Conservation (phyloP, 2,888 invertebrate species). For the Teleiodes luculella region DNA sequence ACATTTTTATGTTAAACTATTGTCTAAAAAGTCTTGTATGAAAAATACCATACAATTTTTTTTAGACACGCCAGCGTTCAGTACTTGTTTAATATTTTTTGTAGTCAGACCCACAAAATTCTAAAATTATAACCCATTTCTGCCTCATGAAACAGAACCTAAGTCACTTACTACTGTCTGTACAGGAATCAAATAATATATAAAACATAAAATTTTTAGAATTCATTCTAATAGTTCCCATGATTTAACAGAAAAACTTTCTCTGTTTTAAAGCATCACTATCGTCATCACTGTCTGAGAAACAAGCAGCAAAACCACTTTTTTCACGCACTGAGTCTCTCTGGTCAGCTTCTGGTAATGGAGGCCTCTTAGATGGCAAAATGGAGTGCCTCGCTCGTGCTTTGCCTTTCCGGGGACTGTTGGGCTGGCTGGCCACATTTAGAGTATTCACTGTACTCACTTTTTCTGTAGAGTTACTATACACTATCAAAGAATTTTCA, state of each 20-base stretch:
- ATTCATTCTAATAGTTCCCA: not conserved
- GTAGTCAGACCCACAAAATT: too few species aligned
- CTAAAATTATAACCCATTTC: too few species aligned
- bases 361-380: too few species aligned
- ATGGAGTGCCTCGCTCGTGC: too few species aligned
- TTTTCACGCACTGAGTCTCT: conserved; percentile 54
- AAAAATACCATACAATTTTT: too few species aligned
- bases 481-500: conserved; percentile 52
- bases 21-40: too few species aligned
- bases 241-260: conserved; percentile 53
- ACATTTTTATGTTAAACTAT: too few species aligned
- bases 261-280: conserved; percentile 53
- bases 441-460: conserved; percentile 51
- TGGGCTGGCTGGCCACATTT: conserved; percentile 45
- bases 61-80: too few species aligned
- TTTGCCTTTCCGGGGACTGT: not conserved
- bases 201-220: not conserved
- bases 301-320: conserved; percentile 66
- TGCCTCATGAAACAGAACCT: too few species aligned
- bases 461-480: conserved; percentile 52
- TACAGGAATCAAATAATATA: not conserved
- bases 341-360: conserved; percentile 12
- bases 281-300: conserved; percentile 69
- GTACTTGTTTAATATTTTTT: too few species aligned
- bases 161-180: not conserved